A percentile compares a stretch with the other conserved stretches of the same genome.
phyloP scores from a whole-genome alignment of 2,888 invertebrate species.

The Sialis lutaria region DNA sequence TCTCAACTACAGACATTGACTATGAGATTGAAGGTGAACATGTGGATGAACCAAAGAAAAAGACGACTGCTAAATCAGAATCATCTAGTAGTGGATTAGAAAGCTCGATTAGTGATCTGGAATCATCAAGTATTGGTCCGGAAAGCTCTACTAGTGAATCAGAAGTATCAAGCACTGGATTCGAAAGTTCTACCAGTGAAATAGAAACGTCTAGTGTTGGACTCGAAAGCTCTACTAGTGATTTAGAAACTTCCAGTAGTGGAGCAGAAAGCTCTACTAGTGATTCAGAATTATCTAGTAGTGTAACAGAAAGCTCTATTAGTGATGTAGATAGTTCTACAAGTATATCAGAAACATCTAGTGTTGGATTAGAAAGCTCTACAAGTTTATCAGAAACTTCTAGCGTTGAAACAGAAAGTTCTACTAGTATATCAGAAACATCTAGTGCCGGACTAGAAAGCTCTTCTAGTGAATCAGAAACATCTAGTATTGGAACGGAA shows the following conservation, averaged over 20 bases:
- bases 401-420: slow-evolving; percentile 6
- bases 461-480: background rate
- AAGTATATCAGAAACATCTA: no score
- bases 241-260: slow-evolving; percentile 2
- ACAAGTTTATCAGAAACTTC: slow-evolving; percentile 4
- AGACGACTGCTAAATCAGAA: no score
- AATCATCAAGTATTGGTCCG: slow-evolving; percentile 5
- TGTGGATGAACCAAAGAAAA: no score
- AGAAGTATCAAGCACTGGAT: slow-evolving; percentile 3
- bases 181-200: no score
- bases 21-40: no score
- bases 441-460: no score
- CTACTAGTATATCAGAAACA: background rate
- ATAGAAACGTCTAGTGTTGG: no score
- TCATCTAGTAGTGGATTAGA: no score
- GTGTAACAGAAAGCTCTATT: no score
- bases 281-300: slow-evolving; percentile 6
- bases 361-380: background rate
- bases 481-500: background rate
- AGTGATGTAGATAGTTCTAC: no score
- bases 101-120: background rate
- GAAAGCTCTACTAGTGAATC: slow-evolving; percentile 5
- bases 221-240: no score
- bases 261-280: slow-evolving; percentile 6
- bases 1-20: slow-evolving; percentile 4